Evolutionary conservation across 2,797 vertebrate species (phyloP).

Genomic region (Syngnathus rostellatus): DNA sequence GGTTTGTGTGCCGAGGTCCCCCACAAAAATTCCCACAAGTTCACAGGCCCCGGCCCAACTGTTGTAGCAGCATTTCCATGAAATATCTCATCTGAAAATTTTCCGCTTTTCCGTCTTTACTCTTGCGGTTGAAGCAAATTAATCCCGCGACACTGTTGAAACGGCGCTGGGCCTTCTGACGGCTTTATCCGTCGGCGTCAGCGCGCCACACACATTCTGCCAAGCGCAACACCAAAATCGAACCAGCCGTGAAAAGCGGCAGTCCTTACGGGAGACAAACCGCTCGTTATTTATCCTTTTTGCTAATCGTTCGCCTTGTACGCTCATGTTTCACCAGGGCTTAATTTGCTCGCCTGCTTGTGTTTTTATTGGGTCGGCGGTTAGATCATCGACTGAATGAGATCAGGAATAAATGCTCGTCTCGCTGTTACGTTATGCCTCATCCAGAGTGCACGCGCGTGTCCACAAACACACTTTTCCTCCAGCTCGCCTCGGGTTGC

Average conservation of each 20-base stretch:
- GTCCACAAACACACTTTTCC: conserved; percentile 45
- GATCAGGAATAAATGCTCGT: conserved; percentile 44
- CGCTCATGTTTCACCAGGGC: conserved; percentile 16
- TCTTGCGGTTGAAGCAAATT: conserved; percentile 38
- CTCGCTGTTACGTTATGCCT: conserved; percentile 37
- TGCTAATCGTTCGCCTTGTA: conserved; percentile 34
- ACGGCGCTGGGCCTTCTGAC: conserved; percentile 23
- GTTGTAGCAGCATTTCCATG: conserved; percentile 39
- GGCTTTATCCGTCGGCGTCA: conserved; percentile 49
- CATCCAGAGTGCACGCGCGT: conserved; percentile 47
- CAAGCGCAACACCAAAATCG: conserved; percentile 51
- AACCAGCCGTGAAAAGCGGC: conserved; percentile 47
- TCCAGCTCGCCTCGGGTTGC: conserved; percentile 42
- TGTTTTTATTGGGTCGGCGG: conserved; percentile 44
- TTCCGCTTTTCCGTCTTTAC: conserved; percentile 55
- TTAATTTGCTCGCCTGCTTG: conserved; percentile 56
- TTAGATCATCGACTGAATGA: conserved; percentile 49
- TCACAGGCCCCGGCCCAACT: conserved; percentile 21
- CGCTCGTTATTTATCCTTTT: conserved; percentile 39
- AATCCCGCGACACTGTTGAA: conserved; percentile 42
- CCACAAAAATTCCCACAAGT: conserved; percentile 30
- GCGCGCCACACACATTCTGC: conserved; percentile 32
- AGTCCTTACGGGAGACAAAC: conserved; percentile 15
- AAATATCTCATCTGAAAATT: conserved; percentile 37
- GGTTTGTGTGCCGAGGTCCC: conserved; percentile 5